Base-by-base conservation (phyloP, 1,140 invertebrate genomes). In the Nephotettix cincticeps region DNA sequence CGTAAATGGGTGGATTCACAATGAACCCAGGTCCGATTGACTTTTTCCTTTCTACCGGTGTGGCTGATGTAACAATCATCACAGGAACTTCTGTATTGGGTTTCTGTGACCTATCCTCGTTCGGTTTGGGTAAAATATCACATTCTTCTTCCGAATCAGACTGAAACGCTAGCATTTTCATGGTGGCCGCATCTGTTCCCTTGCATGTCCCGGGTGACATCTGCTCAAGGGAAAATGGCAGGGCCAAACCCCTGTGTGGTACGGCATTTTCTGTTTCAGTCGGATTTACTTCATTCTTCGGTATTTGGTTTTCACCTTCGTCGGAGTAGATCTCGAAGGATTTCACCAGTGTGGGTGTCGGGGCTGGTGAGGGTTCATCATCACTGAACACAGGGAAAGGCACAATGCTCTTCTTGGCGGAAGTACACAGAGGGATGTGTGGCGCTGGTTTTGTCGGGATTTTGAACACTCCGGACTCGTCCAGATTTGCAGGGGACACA, bases 261-360 rank as follows among this genome's bases (percentile, higher is more conserved):
- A 21, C 19, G 11, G 47, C 47, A 54, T 9, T n/a, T n/a, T 43
- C n/a, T 9, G 40, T n/a, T 11, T 9, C 13, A 11, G 47, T 11
- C 6, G 25, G 21, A 23, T 61, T 61, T 2, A 27, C 56, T 67
- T 51, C 28, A 40, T 27, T 21, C 14, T 67, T 27, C 4, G 13
- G 36, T 14, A 25, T 4, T 36, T 51, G 2, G 25, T 14, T 21
- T 23, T 67, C 64, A 11, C 6, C 14, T 14, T 68, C 67, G 27
- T 68, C 67, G 1, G 36, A n/a, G 43, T 40, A 68, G 3, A 68
- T 68, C 43, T 68, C 40, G 43, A 68, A 45, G n/a, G 43, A 14
- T 45, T 27, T 23, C 3, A 30, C 51, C 23, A 25, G 3, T 21
- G 67, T 29, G n/a, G 56, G 56, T 19, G 47, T 19, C 13, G 65